Evolutionary conservation across 2,113 vertebrate species (phyloP).

Genomic region (Amphilophus citrinellus): DNA sequence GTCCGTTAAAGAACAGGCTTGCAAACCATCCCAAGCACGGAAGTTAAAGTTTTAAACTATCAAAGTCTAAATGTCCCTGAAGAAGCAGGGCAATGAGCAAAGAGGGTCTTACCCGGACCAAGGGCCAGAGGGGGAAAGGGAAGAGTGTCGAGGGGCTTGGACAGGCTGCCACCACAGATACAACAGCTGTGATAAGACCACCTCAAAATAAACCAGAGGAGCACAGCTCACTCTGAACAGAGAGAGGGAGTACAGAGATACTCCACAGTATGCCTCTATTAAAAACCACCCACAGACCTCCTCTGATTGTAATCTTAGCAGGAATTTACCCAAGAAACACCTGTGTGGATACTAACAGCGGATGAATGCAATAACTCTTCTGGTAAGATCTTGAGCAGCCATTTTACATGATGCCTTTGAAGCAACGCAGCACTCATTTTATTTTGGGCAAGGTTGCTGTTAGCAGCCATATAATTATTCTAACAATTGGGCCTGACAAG

Average conservation of each 20-base stretch:
- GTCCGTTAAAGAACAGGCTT: neutral
- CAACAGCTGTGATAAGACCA: slow-evolving; percentile 83
- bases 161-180: slow-evolving; percentile 63
- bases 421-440: slow-evolving; percentile 36
- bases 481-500: slow-evolving; percentile 64
- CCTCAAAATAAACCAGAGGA: slow-evolving; percentile 82
- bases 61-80: slow-evolving; percentile 33
- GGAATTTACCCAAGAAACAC: neutral
- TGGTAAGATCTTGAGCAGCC: slow-evolving; percentile 17
- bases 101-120: slow-evolving; percentile 79
- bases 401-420: slow-evolving; percentile 23
- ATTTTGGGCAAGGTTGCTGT: slow-evolving; percentile 51
- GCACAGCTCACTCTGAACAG: slow-evolving; percentile 46
- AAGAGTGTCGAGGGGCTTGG: slow-evolving; percentile 69
- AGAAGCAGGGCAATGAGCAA: slow-evolving; percentile 46
- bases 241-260: slow-evolving; percentile 50
- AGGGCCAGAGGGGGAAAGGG: slow-evolving; percentile 66
- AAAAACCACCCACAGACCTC: slow-evolving; percentile 1
- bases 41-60: neutral
- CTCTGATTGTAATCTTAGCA: neutral
- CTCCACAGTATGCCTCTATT: slow-evolving; percentile 21
- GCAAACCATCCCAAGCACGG: neutral
- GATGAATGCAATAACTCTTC: neutral
- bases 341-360: neutral
- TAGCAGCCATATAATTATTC: slow-evolving; percentile 69